Percentiles rank a stretch among this genome's conserved stretches.
Evolutionary conservation across 2,113 vertebrate genomes (phyloP).

Genomic region (Gambusia affinis): DNA sequence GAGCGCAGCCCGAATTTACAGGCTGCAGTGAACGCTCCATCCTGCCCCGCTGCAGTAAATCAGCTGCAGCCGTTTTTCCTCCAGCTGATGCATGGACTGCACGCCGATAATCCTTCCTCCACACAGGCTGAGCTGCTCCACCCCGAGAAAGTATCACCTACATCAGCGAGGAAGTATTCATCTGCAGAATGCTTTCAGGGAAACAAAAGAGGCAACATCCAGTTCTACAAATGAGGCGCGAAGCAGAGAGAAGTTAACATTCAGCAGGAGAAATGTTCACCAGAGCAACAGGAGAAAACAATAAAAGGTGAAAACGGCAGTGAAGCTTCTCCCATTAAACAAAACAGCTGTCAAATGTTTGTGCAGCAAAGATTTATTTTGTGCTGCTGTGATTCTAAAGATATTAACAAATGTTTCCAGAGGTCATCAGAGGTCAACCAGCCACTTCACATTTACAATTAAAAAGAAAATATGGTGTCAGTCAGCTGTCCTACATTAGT

Average conservation of each 20-base stretch:
- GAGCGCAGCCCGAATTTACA: neutral
- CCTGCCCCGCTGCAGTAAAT: neutral
- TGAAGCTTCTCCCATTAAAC: too few species aligned
- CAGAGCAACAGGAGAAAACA: neutral
- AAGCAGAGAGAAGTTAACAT: neutral
- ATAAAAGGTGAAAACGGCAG: neutral
- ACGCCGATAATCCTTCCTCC: neutral
- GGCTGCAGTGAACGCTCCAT: neutral
- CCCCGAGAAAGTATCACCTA: neutral
- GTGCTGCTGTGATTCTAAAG: too few species aligned
- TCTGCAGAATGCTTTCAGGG: neutral
- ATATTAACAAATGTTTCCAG: too few species aligned
- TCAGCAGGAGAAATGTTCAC: neutral
- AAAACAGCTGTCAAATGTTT: too few species aligned
- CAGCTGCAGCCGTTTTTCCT: neutral
- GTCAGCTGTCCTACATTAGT: too few species aligned
- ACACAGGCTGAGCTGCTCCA: neutral
- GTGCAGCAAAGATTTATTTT: too few species aligned
- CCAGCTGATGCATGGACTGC: neutral
- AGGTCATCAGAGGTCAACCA: too few species aligned
- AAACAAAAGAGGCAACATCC: neutral
- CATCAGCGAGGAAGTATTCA: neutral
- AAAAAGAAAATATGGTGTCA: too few species aligned
- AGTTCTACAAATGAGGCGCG: neutral
- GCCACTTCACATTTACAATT: too few species aligned